Base-by-base conservation (phyloP, 2,888 invertebrate genomes). In the Leptopilina drosophilae region DNA sequence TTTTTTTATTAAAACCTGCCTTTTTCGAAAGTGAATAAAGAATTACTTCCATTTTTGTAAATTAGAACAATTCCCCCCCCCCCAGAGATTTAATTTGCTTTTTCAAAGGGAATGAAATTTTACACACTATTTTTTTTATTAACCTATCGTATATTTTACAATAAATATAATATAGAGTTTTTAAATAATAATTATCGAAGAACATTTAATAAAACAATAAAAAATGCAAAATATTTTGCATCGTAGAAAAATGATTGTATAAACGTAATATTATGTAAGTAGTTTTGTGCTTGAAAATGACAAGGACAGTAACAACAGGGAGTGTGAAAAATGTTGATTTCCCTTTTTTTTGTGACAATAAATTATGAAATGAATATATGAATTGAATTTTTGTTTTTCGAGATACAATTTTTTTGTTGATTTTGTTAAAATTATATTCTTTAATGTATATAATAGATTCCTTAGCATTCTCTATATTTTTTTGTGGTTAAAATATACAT, bases 241-340 rank as follows among this genome's bases (percentile, higher is more conserved):
- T 53, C 26, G 53, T 69, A 69, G 49, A 53, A 69, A 69, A 20
- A 53, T 69, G 69, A 69, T 69, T 49, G 7, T 67, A 49, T 53
- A 8, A 69, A 59, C 12, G 49, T 20, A 67, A 42, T 6, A 69
- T 69, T 69, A 69, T 69, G 26, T 53, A 69, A 69, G 69, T 69
- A 69, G 69, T 69, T 69, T 53, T 46, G 20, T 49, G 20, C 26
- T 9, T 69, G 69, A 69, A 66, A 40, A 69, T 53, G 26, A 26
- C 12, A 53, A 53, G 26, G 49, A 26, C n/a, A 53, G 53, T 8
- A 20, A 69, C 20, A 20, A 26, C 26, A 53, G 33, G 26, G 26
- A 14, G n/a, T 40, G 40, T n/a, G 33, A 40, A 65, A 26, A 33
- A 64, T 62, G 62, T 62, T 62, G 40, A 64, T 42, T 42, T 20